Evolutionary conservation across 2,888 invertebrate genomes (phyloP).

Genomic region (Epistrophe grossulariae): DNA sequence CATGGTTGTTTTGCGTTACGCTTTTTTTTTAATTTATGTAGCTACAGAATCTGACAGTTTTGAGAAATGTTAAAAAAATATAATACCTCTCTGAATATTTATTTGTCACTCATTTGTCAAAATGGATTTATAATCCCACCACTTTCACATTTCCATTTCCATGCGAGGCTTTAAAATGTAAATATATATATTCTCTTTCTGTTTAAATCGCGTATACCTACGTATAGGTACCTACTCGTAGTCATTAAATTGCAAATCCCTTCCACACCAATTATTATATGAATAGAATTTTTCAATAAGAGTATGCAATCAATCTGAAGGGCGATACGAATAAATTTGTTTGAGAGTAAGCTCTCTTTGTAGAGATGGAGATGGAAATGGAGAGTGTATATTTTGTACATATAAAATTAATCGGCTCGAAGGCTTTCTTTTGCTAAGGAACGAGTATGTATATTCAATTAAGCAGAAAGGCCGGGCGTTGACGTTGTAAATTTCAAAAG

Average conservation of each 20-base stretch:
- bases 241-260: background rate
- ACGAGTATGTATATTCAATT: constrained; percentile 1
- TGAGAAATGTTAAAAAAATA: background rate
- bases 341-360: background rate
- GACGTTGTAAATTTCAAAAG: background rate
- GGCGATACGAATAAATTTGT: constrained; percentile 1
- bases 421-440: background rate
- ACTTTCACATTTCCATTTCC: too few relatives aligned
- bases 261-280: constrained; percentile 1
- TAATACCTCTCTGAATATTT: background rate
- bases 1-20: background rate
- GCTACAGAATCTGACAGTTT: background rate
- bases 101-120: constrained; percentile 2
- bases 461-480: background rate
- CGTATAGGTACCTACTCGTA: background rate
- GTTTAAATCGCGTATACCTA: background rate
- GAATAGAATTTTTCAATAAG: background rate
- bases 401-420: constrained; percentile 17
- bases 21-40: background rate
- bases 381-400: background rate
- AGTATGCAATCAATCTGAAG: constrained; percentile 21
- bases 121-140: background rate
- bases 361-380: background rate
- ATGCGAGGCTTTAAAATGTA: background rate
- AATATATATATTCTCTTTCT: background rate